phyloP scores from a whole-genome alignment of 2,113 vertebrate species.

The Ursus arctos region DNA sequence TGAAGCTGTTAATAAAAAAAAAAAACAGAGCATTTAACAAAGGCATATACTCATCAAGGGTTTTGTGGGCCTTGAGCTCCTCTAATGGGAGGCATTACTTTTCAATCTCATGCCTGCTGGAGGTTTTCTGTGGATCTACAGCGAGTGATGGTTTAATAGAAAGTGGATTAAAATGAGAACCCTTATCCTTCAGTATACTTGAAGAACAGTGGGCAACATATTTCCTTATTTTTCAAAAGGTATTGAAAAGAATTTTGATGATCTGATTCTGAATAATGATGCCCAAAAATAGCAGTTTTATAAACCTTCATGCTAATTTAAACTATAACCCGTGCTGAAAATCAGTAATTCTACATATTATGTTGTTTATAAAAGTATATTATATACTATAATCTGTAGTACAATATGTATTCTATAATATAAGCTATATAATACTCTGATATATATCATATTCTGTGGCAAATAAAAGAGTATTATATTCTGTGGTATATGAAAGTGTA shows the following conservation, averaged over 20 bases:
- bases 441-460: not conserved
- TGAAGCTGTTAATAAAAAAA: not conserved
- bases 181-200: not conserved
- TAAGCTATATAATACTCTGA: not conserved
- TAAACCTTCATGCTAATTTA: not conserved
- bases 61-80: not conserved
- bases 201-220: not conserved
- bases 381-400: not conserved
- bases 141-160: not conserved
- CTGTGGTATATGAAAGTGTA: not conserved
- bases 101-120: not conserved
- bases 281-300: not conserved
- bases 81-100: not conserved
- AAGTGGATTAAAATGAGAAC: not conserved
- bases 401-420: not conserved
- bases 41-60: not conserved
- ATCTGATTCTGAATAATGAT: conserved; percentile 21
- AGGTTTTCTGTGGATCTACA: not conserved
- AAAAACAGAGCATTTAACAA: not conserved
- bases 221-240: not conserved
- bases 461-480: not conserved
- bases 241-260: not conserved
- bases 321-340: not conserved
- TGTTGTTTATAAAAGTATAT: not conserved
- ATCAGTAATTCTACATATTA: not conserved